Evolutionary conservation across 2,113 vertebrate species (phyloP).

Genomic region (Piprites chloris): DNA sequence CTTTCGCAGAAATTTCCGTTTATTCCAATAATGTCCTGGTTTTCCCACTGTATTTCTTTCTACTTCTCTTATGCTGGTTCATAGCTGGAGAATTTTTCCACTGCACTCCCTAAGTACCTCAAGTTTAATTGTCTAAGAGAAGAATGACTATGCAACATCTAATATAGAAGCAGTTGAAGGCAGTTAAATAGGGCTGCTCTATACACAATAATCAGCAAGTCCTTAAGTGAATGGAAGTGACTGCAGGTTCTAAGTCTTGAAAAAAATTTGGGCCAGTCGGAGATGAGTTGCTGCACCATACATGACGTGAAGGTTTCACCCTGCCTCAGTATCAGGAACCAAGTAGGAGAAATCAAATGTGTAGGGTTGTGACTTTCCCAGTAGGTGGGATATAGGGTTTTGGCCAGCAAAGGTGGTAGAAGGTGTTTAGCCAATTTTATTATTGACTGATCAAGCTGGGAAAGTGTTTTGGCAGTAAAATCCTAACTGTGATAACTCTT

Average conservation of each 20-base stretch:
- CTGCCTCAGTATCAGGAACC: not conserved
- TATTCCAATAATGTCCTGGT: not conserved
- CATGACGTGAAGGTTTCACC: rapidly evolving
- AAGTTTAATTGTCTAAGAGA: not conserved
- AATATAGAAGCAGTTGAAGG: not conserved
- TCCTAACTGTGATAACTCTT: not conserved
- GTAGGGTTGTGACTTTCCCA: not conserved
- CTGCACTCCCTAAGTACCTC: not conserved
- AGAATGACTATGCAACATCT: not conserved
- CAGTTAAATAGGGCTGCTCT: not conserved
- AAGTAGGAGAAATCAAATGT: not conserved
- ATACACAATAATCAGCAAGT: not conserved
- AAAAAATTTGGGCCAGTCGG: not conserved
- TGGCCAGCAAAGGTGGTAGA: not conserved
- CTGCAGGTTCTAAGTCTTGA: not conserved
- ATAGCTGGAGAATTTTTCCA: not conserved
- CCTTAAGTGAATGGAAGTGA: not conserved
- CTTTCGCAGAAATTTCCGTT: not conserved
- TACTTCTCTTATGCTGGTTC: not conserved
- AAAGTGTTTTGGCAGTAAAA: not conserved
- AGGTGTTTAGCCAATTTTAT: not conserved
- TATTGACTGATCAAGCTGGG: not conserved
- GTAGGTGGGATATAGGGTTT: not conserved
- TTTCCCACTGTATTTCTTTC: not conserved
- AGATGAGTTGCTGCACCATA: not conserved